phyloP scores from a whole-genome alignment of 1,140 invertebrate species.

The Camponotus floridanus region DNA sequence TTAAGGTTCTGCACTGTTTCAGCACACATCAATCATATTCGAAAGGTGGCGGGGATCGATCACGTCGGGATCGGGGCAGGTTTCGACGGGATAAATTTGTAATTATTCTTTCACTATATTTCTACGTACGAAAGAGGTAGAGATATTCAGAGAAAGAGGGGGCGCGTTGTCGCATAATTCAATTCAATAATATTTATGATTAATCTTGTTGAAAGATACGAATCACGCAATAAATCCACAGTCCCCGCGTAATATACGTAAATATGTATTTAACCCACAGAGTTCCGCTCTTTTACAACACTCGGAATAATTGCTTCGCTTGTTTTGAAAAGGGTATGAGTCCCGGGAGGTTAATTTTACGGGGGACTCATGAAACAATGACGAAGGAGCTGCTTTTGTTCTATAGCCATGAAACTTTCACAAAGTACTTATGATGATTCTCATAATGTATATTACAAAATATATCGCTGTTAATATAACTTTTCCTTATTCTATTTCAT shows the following conservation, averaged over 20 bases:
- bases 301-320: constrained; percentile 36
- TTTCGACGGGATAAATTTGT: constrained; percentile 96
- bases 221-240: background rate
- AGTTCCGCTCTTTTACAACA: constrained; percentile 46
- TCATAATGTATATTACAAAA: constrained; percentile 27
- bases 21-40: constrained; percentile 98
- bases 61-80: constrained; percentile 95
- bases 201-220: constrained; percentile 4
- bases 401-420: constrained; percentile 37
- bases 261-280: constrained; percentile 24
- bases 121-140: background rate
- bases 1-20: constrained; percentile 81
- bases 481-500: background rate
- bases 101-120: constrained; percentile 86
- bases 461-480: constrained; percentile 19
- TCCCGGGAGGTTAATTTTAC: constrained; percentile 52
- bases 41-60: constrained; percentile 94
- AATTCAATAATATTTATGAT: constrained; percentile 9
- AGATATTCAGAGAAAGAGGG: constrained; percentile 64
- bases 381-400: constrained; percentile 48
- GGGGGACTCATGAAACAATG: constrained; percentile 38
- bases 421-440: constrained; percentile 33
- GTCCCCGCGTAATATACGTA: background rate
- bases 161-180: background rate
- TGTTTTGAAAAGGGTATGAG: constrained; percentile 33